phyloP scores from a whole-genome alignment of 2,888 invertebrate genomes.

The Halictus quadricinctus region DNA sequence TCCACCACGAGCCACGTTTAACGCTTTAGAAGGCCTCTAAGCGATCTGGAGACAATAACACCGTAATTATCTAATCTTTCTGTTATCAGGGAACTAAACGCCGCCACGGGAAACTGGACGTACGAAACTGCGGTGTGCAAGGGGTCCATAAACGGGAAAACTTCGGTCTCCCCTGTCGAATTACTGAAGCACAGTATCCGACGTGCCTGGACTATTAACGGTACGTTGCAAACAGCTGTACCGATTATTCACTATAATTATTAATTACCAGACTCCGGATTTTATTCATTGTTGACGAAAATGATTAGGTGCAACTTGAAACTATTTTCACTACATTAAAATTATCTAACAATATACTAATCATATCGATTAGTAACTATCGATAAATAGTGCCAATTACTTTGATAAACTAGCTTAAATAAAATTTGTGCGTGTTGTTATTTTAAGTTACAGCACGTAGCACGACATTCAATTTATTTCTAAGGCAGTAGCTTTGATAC shows the following conservation, averaged over 20 bases:
- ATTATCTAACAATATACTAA: no score
- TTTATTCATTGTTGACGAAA: no score
- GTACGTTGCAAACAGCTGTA: slow-evolving; percentile 78
- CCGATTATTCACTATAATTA: neutral
- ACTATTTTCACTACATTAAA: no score
- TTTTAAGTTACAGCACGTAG: neutral
- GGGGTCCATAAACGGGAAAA: slow-evolving; percentile 83
- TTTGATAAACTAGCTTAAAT: neutral
- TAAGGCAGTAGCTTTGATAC: neutral
- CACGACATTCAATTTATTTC: neutral
- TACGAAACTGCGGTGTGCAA: slow-evolving; percentile 85
- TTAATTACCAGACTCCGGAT: neutral
- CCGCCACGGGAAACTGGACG: slow-evolving; percentile 88
- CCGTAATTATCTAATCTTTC: neutral
- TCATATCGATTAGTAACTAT: neutral
- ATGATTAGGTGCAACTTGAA: no score
- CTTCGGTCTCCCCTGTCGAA: slow-evolving; percentile 86
- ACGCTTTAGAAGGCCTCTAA: neutral
- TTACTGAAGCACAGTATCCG: slow-evolving; percentile 87
- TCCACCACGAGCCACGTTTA: neutral
- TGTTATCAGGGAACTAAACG: slow-evolving; percentile 87
- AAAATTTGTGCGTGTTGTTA: no score
- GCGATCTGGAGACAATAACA: neutral
- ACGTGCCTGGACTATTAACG: slow-evolving; percentile 89
- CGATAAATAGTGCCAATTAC: neutral